A percentile compares a stretch with the other conserved stretches of the same genome.
phyloP scores from a whole-genome alignment of 1,140 invertebrate species.

The Bombus consobrinus region DNA sequence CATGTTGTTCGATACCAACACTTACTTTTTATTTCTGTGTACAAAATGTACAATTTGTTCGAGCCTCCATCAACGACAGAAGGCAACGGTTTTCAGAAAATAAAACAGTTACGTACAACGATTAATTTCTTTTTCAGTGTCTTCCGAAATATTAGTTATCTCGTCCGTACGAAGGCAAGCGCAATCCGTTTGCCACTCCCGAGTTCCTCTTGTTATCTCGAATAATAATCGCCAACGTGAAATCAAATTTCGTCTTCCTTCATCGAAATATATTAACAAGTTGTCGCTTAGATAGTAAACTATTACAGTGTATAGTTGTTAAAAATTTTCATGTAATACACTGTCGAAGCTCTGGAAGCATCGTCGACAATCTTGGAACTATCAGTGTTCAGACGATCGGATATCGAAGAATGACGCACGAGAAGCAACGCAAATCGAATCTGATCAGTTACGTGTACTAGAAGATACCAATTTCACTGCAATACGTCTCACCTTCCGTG shows the following conservation, averaged over 20 bases:
- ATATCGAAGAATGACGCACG: neutral
- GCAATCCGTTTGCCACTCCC: neutral
- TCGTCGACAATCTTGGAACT: neutral
- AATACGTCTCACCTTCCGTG: neutral
- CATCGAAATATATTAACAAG: constrained; percentile 16
- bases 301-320: neutral
- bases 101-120: no score
- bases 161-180: neutral
- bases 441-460: no score
- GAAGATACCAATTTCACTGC: neutral
- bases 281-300: constrained; percentile 1
- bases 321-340: neutral
- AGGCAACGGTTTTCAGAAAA: neutral
- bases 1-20: neutral
- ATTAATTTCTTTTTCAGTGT: constrained; percentile 39
- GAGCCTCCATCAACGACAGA: constrained; percentile 21
- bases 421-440: neutral
- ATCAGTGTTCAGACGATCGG: neutral
- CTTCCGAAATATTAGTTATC: constrained; percentile 43
- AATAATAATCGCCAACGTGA: neutral
- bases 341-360: neutral
- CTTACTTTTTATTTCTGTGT: neutral
- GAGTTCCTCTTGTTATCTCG: neutral
- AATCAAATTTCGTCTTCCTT: constrained; percentile 58
- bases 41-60: neutral